Evolutionary conservation across 2,888 invertebrate genomes (phyloP).

Genomic region (Patella caerulea): DNA sequence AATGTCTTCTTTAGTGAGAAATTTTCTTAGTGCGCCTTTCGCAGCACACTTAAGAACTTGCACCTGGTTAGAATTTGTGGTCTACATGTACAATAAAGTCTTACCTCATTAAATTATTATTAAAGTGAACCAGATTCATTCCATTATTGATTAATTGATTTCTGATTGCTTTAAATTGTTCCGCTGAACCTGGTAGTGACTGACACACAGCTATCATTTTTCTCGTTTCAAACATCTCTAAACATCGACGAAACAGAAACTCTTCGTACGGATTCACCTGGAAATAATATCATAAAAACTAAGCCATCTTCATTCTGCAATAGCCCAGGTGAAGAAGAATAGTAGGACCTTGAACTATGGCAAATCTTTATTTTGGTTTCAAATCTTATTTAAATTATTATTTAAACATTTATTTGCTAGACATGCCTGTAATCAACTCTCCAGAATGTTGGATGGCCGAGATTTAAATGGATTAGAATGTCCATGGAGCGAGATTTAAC

Average conservation of each 20-base stretch:
- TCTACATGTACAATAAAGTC: neutral
- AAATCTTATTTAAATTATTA: too few species aligned
- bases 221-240: slow-evolving; percentile 31
- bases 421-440: too few species aligned
- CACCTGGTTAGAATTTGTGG: too few species aligned
- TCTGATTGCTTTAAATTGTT: slow-evolving; percentile 22
- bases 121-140: slow-evolving; percentile 28
- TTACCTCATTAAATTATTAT: slow-evolving; percentile 33
- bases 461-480: too few species aligned
- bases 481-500: too few species aligned
- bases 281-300: slow-evolving; percentile 8
- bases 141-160: slow-evolving; percentile 31
- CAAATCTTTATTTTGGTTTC: neutral
- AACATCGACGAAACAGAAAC: slow-evolving; percentile 33
- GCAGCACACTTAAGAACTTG: too few species aligned
- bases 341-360: too few species aligned
- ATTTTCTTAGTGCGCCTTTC: too few species aligned
- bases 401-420: neutral
- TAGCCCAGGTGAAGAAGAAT: neutral
- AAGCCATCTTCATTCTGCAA: neutral
- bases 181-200: slow-evolving; percentile 28
- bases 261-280: slow-evolving; percentile 28
- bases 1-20: too few species aligned
- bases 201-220: slow-evolving; percentile 43
- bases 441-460: too few species aligned